A percentile compares a stretch with the other conserved stretches of the same genome.
Evolutionary conservation across 1,140 invertebrate species (phyloP).

Genomic region (Neodiprion virginianus): DNA sequence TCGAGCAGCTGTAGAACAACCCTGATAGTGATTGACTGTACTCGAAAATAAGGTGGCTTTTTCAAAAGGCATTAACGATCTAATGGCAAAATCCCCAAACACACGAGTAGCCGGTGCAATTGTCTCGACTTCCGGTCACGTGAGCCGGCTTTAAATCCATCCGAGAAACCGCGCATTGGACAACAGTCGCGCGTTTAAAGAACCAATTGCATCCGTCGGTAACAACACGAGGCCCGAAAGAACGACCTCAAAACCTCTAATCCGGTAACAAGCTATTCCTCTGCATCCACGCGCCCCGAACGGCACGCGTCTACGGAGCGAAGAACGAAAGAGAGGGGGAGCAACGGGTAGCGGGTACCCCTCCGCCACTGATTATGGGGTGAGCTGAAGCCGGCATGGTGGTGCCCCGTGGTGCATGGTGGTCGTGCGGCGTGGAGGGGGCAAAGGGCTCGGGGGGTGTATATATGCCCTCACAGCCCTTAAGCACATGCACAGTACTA

Average conservation of each 20-base stretch:
- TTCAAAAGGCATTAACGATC: too few relatives aligned
- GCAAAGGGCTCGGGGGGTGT: slow-evolving; percentile 49
- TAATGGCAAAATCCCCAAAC: too few relatives aligned
- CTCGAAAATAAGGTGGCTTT: too few relatives aligned
- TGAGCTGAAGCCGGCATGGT: slow-evolving; percentile 44
- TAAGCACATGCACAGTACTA: slow-evolving; percentile 53
- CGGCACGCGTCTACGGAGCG: slow-evolving; percentile 44
- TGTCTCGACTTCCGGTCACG: too few relatives aligned
- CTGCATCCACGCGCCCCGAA: slow-evolving; percentile 33
- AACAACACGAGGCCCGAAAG: slow-evolving; percentile 13
- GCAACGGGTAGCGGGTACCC: slow-evolving; percentile 36
- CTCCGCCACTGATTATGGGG: slow-evolving; percentile 51
- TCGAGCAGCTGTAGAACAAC: too few relatives aligned
- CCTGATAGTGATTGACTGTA: too few relatives aligned
- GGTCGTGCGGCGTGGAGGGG: slow-evolving; percentile 37
- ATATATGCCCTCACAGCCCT: slow-evolving; percentile 52
- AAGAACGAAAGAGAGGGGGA: slow-evolving; percentile 29
- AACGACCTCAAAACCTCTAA: slow-evolving; percentile 60
- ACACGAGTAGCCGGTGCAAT: too few relatives aligned
- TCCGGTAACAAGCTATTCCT: slow-evolving; percentile 47
- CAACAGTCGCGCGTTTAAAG: too few relatives aligned
- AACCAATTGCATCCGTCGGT: background rate
- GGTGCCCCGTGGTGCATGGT: slow-evolving; percentile 48
- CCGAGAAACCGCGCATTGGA: too few relatives aligned
- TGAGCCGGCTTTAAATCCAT: too few relatives aligned